Evolutionary conservation across 2,113 vertebrate species (phyloP).

Genomic region (Cyprinodon tularosa): DNA sequence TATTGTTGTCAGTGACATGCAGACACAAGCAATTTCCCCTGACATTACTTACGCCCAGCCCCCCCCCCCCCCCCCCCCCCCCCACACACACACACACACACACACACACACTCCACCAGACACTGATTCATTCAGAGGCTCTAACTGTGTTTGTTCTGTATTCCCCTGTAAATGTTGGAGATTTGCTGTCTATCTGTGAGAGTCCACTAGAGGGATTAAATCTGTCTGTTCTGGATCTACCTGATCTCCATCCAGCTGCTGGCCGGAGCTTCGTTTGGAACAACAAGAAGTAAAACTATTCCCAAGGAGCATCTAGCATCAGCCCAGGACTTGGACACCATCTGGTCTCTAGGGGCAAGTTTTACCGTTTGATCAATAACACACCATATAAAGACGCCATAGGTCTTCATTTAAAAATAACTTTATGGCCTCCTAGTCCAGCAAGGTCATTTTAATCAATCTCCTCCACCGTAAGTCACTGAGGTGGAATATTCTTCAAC

Average conservation of each 20-base stretch:
- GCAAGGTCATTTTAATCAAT: neutral
- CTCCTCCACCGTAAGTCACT: neutral
- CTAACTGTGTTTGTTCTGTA: neutral
- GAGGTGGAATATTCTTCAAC: neutral
- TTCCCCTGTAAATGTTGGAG: neutral
- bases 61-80: no score
- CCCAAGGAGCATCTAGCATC: slow-evolving; percentile 85
- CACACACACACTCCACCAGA: slow-evolving; percentile 1
- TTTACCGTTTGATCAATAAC: slow-evolving; percentile 35
- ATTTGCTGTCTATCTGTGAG: neutral
- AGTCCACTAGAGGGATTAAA: neutral
- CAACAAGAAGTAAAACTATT: slow-evolving; percentile 91
- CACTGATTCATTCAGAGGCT: slow-evolving; percentile 17
- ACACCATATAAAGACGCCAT: slow-evolving; percentile 26
- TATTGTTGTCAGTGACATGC: slow-evolving; percentile 50
- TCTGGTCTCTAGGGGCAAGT: slow-evolving; percentile 98
- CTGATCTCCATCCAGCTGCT: slow-evolving; percentile 82
- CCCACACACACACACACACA: no score
- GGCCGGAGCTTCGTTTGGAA: slow-evolving; percentile 91
- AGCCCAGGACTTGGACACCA: slow-evolving; percentile 96
- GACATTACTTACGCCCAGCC: slow-evolving; percentile 34
- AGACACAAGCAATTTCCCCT: slow-evolving; percentile 64
- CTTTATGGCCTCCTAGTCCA: slow-evolving; percentile 32
- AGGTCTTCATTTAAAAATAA: slow-evolving; percentile 27
- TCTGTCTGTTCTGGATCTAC: neutral